phyloP scores from a whole-genome alignment of 1,140 invertebrate genomes.

The Amyelois transitella region DNA sequence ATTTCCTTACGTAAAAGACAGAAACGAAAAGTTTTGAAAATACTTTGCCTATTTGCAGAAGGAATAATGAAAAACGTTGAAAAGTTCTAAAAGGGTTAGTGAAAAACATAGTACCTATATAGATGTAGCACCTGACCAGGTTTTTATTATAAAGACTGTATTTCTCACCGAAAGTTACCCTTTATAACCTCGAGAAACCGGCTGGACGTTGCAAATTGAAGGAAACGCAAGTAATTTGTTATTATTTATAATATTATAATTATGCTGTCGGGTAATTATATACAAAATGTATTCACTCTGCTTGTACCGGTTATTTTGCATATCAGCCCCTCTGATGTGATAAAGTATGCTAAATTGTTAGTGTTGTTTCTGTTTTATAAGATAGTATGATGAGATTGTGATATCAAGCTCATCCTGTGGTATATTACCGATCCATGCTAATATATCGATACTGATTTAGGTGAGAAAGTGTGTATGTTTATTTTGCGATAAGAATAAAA shows the following conservation, averaged over 20 bases:
- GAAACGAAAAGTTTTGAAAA: too few relatives aligned
- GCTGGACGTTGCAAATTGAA: constrained; percentile 19
- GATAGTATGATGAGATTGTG: not conserved
- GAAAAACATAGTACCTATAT: too few relatives aligned
- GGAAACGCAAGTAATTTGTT: constrained; percentile 44
- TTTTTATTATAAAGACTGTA: constrained; percentile 1
- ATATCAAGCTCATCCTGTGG: too few relatives aligned
- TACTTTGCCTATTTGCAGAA: too few relatives aligned
- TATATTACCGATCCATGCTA: too few relatives aligned
- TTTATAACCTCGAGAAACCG: not conserved
- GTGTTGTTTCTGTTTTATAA: not conserved
- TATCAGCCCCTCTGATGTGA: not conserved
- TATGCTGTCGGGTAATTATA: constrained; percentile 21
- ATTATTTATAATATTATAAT: constrained; percentile 60
- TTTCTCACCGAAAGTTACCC: not conserved
- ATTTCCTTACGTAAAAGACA: too few relatives aligned
- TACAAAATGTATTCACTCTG: not conserved
- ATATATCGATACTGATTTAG: too few relatives aligned
- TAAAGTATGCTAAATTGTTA: not conserved
- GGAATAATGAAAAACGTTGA: too few relatives aligned
- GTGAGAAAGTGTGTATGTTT: too few relatives aligned
- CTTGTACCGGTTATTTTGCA: not conserved
- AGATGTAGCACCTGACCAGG: too few relatives aligned
- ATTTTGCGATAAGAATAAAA: too few relatives aligned
- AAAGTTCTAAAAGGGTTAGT: too few relatives aligned